These are phyloP conservation scores for Antigone vipio DNA, from an alignment of 2,113 vertebrate genomes.

Conservation along the genomic window DNA sequence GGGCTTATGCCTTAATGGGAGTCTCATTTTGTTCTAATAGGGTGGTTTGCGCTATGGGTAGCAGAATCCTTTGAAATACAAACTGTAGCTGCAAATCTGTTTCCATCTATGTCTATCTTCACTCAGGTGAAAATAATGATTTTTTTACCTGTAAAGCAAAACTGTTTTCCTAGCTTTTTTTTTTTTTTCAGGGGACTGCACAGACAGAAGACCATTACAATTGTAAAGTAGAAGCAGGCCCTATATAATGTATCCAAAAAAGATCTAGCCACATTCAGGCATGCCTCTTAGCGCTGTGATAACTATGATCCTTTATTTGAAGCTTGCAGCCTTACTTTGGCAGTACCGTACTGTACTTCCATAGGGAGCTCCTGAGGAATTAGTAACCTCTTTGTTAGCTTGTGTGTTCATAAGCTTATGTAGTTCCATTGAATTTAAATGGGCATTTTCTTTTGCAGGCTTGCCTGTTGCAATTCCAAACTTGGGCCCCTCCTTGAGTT, in stretches of 20 bases:
- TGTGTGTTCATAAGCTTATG: neutral
- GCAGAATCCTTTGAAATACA: neutral
- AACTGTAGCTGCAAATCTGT: neutral
- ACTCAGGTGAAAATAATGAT: neutral
- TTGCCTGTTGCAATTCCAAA: constrained; percentile 97
- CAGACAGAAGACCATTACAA: neutral
- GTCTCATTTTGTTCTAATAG: neutral
- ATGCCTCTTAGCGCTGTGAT: neutral
- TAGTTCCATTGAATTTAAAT: neutral
- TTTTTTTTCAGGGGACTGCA: neutral
- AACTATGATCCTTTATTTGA: neutral
- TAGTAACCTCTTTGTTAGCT: neutral
- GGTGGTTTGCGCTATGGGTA: neutral
- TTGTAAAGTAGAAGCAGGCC: neutral
- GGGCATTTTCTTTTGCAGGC: constrained; percentile 72
- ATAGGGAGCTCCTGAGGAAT: neutral
- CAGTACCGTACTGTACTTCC: neutral
- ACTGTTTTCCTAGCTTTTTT: neutral
- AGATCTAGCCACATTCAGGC: neutral
- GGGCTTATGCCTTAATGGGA: neutral
- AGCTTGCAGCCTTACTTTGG: neutral
- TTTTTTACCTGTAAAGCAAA: neutral
- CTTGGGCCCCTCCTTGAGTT: constrained; percentile 90
- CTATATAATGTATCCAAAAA: neutral
- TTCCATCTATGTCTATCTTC: neutral